These are phyloP conservation scores for Lichenostomus cassidix DNA, from an alignment of 2,113 vertebrate genomes.

Conservation along the genomic window DNA sequence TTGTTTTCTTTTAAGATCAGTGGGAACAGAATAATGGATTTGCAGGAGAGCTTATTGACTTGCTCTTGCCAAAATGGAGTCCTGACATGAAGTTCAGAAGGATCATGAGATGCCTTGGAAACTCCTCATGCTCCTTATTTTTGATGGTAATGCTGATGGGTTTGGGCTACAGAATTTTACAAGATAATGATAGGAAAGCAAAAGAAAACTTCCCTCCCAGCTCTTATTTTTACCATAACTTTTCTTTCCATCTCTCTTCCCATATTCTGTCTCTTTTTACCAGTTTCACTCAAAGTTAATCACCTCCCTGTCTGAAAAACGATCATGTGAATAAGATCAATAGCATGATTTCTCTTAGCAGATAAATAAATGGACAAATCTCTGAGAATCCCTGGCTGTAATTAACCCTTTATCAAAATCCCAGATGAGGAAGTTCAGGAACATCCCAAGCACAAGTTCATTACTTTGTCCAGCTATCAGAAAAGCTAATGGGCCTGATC, in stretches of 20 bases:
- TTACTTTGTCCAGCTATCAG: background rate
- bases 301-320: background rate
- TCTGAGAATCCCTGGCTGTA: background rate
- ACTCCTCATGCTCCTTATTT: background rate
- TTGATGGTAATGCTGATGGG: background rate
- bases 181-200: background rate
- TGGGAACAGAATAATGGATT: background rate
- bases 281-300: background rate
- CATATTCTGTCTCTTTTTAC: background rate
- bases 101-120: background rate
- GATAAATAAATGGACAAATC: background rate
- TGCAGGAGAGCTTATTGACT: background rate
- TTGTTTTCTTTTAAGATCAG: background rate
- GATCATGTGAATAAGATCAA: background rate
- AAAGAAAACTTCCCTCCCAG: background rate
- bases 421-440: background rate
- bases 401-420: background rate
- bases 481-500: background rate
- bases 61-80: background rate
- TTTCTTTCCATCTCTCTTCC: background rate
- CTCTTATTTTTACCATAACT: background rate
- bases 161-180: background rate
- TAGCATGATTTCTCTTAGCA: background rate
- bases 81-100: background rate
- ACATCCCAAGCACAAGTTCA: rapidly evolving